Conservation (phyloP, 1,140 invertebrate species). For the Limonius californicus region DNA sequence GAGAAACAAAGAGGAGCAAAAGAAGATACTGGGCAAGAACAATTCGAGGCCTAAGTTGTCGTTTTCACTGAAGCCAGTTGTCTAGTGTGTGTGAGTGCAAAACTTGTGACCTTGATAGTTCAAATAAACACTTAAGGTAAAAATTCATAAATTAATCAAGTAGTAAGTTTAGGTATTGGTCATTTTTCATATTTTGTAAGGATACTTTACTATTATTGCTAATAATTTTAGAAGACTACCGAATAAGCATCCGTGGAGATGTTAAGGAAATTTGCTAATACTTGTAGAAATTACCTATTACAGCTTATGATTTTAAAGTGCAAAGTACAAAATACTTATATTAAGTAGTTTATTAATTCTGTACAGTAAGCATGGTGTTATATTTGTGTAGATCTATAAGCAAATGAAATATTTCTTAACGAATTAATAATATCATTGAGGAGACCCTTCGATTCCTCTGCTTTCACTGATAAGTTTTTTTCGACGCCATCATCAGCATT, state of each 20-base stretch:
- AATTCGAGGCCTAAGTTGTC: constrained; percentile 94
- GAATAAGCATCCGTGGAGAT: too few relatives aligned
- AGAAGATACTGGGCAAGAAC: constrained; percentile 95
- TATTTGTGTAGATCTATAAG: too few relatives aligned
- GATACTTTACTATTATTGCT: too few relatives aligned
- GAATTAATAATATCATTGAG: not conserved
- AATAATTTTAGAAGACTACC: too few relatives aligned
- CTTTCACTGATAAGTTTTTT: not conserved
- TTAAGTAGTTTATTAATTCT: too few relatives aligned
- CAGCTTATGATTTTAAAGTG: too few relatives aligned
- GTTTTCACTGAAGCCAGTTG: constrained; percentile 79
- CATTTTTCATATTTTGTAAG: not conserved
- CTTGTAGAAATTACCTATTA: too few relatives aligned
- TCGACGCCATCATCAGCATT: too few relatives aligned
- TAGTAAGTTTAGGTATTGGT: not conserved
- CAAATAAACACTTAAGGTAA: not conserved
- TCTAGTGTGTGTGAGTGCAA: constrained; percentile 34
- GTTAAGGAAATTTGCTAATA: too few relatives aligned
- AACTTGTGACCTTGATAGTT: not conserved
- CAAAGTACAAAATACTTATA: too few relatives aligned
- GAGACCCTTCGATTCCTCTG: not conserved
- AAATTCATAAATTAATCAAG: too few relatives aligned
- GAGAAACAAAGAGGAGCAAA: constrained; percentile 90
- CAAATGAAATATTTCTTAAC: not conserved
- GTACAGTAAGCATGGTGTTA: too few relatives aligned